Evolutionary conservation across 2,113 vertebrate genomes (phyloP).

Genomic region (Dunckerocampus dactyliophorus): DNA sequence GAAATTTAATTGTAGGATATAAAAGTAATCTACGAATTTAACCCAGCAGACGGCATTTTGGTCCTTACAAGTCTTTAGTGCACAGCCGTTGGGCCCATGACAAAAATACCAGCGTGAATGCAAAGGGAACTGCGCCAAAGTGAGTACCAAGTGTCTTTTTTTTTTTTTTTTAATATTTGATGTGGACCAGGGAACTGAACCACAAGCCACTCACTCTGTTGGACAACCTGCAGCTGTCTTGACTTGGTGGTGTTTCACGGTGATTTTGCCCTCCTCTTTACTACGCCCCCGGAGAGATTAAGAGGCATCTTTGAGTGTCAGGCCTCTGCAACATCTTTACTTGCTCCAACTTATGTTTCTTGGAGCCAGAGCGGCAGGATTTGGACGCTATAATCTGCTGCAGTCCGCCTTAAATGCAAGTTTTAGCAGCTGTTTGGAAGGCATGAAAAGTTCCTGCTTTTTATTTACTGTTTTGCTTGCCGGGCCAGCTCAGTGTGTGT

Average conservation of each 20-base stretch:
- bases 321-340: slow-evolving; percentile 2
- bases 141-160: too few relatives aligned
- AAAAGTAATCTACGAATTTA: too few relatives aligned
- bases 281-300: slow-evolving; percentile 37
- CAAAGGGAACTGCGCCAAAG: too few relatives aligned
- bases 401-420: slow-evolving; percentile 14
- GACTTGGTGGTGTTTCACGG: slow-evolving; percentile 17
- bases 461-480: slow-evolving; percentile 27
- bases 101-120: too few relatives aligned
- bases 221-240: slow-evolving; percentile 10
- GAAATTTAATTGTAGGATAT: too few relatives aligned
- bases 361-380: slow-evolving; percentile 27
- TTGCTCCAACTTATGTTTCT: slow-evolving; percentile 16
- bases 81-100: too few relatives aligned
- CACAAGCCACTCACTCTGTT: background rate
- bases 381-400: slow-evolving; percentile 40
- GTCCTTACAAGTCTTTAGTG: too few relatives aligned
- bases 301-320: slow-evolving; percentile 19
- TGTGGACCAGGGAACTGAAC: too few relatives aligned
- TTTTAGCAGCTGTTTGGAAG: slow-evolving; percentile 13
- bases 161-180: too few relatives aligned
- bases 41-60: too few relatives aligned
- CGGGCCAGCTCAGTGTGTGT: too few relatives aligned
- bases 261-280: slow-evolving; percentile 26
- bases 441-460: background rate